Evolutionary conservation across 2,888 invertebrate species (phyloP), one percentile per base, ranked within the genome.

Genomic region (Tachystola acroxantha): DNA sequence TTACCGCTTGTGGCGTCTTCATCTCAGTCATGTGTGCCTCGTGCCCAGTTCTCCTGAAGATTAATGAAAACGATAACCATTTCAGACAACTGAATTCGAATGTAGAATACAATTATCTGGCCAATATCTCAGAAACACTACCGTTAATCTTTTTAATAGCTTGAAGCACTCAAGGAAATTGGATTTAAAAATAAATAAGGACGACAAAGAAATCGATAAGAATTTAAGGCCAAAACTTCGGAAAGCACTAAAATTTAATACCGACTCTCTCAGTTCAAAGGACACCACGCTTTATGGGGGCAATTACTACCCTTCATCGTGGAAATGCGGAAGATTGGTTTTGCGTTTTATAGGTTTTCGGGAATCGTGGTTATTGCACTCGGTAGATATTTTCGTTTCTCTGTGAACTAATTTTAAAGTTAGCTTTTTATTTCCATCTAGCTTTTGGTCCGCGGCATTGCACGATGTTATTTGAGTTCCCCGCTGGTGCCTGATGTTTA

Each of bases 251-350:
- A 84, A 84, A 78, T 80, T 76, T 84, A 74, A 84, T 76, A 79
- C 64, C 66, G 64, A 44, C 49, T 59, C 64, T 61, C 59, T 57
- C 64, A 65, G 65, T 72, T 75, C 61, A 57, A 65, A 66, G 67
- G 75, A 75, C 75, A 80, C 73, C 78, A 67, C 76, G 73, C 52
- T 84, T 85, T 81, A 85, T 75, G 57, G 68, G 53, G 42, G 68
- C 82, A 78, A 84, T 85, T 80, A 77, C 80, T 71, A 77, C 68
- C 77, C 75, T 74, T 80, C 79, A 75, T 77, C 71, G 16, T 59
- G 57, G 66, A 73, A 78, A 78, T 70, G 64, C 61, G 66, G 64
- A 60, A 70, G 73, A 82, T 80, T 77, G 79, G 70, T 70, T 73
- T 68, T 58, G 63, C 16, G 3, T 73, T 79, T 82, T 78, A 84